Conservation (phyloP, 2,888 invertebrate species). For the Epirrhoe tristata region DNA sequence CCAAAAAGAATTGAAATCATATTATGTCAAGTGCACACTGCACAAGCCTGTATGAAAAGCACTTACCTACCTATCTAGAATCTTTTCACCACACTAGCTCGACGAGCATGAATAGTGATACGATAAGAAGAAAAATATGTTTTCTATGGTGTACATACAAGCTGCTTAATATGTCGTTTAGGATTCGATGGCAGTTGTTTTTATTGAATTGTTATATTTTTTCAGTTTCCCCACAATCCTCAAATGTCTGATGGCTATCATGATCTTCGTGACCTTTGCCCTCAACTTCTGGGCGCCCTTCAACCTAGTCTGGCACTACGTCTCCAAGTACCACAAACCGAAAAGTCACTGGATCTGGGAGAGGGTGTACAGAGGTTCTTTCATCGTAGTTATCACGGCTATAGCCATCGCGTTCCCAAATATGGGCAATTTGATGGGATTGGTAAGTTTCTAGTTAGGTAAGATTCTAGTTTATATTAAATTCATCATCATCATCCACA, state of each 20-base stretch:
- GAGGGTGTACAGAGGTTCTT: slow-evolving; percentile 66
- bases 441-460: slow-evolving; percentile 71
- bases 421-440: slow-evolving; percentile 76
- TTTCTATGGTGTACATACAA: too few relatives aligned
- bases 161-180: too few relatives aligned
- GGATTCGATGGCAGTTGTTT: too few relatives aligned
- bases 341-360: slow-evolving; percentile 75
- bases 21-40: too few relatives aligned
- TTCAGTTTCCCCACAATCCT: slow-evolving; percentile 73
- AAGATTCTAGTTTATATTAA: slow-evolving; percentile 39
- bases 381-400: slow-evolving; percentile 65
- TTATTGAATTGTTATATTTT: background rate
- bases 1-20: too few relatives aligned
- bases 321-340: slow-evolving; percentile 64
- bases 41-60: too few relatives aligned
- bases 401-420: slow-evolving; percentile 76
- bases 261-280: slow-evolving; percentile 80
- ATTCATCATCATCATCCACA: too few relatives aligned
- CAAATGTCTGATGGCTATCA: slow-evolving; percentile 72
- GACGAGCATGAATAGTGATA: too few relatives aligned
- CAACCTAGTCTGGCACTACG: slow-evolving; percentile 76
- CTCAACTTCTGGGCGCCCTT: slow-evolving; percentile 81
- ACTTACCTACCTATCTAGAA: too few relatives aligned
- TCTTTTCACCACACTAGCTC: too few relatives aligned
- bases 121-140: too few relatives aligned